Evolutionary conservation across 2,888 invertebrate species (phyloP).

Genomic region (Sphinx pinastri): DNA sequence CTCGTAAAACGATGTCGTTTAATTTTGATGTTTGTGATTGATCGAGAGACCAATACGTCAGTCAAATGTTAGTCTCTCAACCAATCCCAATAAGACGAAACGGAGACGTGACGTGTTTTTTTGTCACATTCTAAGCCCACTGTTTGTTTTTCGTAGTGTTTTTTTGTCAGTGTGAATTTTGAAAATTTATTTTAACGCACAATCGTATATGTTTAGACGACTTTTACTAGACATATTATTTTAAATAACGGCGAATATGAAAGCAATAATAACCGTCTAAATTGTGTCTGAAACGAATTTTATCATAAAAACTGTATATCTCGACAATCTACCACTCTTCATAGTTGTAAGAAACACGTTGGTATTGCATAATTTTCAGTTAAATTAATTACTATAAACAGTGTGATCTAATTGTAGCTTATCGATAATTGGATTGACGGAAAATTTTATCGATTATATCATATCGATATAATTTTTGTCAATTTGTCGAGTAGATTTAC

Average conservation of each 20-base stretch:
- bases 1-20: no score
- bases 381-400: not conserved
- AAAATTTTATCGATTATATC: not conserved
- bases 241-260: not conserved
- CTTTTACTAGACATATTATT: not conserved
- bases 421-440: not conserved
- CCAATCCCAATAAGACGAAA: no score
- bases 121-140: no score
- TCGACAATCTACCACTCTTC: not conserved
- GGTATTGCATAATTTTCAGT: slow-evolving; percentile 1
- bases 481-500: not conserved
- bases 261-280: not conserved
- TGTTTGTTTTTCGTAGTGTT: not conserved
- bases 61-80: no score
- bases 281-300: not conserved
- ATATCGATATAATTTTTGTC: not conserved
- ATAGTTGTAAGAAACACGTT: slow-evolving; percentile 3
- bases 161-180: not conserved
- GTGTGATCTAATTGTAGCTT: not conserved
- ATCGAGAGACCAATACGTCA: no score
- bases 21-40: no score
- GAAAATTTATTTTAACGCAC: not conserved
- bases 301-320: not conserved
- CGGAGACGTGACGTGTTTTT: no score
- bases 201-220: not conserved